These are phyloP conservation scores for Littorina saxatilis DNA, from an alignment of 1,140 invertebrate genomes.

Conservation along the genomic window DNA sequence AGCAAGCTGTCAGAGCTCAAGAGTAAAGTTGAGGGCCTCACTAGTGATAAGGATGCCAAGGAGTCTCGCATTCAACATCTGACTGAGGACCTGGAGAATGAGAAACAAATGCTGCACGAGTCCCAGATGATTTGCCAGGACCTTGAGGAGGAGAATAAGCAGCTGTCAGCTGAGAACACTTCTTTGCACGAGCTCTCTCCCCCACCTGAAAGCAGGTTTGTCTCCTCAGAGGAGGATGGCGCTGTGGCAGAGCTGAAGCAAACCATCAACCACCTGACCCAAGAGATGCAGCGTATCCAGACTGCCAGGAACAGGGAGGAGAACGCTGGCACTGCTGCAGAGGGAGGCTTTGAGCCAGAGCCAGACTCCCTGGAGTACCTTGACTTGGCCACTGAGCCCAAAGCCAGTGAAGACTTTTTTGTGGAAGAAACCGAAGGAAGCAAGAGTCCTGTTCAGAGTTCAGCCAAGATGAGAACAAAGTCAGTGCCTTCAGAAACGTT, in stretches of 20 bases:
- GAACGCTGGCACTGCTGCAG: background rate
- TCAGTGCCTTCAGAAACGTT: conserved; percentile 21
- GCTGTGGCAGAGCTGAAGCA: background rate
- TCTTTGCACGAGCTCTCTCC: background rate
- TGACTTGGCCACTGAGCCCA: conserved; percentile 18
- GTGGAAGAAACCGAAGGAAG: conserved; percentile 29
- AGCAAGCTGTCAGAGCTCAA: background rate
- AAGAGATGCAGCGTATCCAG: background rate
- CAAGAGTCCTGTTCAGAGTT: background rate
- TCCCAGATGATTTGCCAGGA: background rate
- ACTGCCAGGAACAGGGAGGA: background rate
- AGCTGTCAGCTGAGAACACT: background rate
- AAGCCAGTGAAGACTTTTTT: conserved; percentile 18
- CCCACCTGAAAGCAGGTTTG: background rate
- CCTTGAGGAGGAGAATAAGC: conserved; percentile 20
- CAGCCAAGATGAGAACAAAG: background rate
- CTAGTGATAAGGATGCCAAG: background rate
- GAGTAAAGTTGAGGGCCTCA: background rate
- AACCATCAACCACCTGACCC: background rate
- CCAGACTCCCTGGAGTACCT: conserved; percentile 18
- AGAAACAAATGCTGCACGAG: background rate
- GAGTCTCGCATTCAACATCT: background rate
- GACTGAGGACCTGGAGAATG: conserved; percentile 5
- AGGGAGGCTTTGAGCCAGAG: conserved; percentile 28
- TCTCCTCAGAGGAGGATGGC: background rate